Base-by-base conservation (phyloP, 2,888 invertebrate genomes). In the Dinocampus coccinellae region DNA sequence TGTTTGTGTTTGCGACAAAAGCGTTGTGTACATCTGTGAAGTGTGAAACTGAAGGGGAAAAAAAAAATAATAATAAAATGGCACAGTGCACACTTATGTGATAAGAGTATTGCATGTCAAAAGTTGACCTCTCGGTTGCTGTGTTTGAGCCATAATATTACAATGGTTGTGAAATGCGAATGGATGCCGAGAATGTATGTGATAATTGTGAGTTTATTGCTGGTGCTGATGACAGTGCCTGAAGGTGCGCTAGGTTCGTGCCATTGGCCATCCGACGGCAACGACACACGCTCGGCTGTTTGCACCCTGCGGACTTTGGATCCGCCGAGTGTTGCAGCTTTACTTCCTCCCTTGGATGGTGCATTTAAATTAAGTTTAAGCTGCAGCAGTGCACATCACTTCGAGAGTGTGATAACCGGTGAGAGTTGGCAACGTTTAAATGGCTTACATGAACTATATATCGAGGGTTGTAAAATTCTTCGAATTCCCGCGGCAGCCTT, bases 401-500 rank as follows among this genome's bases (percentile, higher is more conserved):
- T 93, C 83, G 95, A 95, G 89, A 95, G 95, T 89, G 91, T 92
- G 72, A 88, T 96, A 75, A 90, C 92, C 70, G 90, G 92, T 10
- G 92, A 92, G 77, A 92, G 92, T 78, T 94, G 95, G 87, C 91
- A 91, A 76, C 90, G 93, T 11, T 89, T 96, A 52, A 91, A 91
- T 81, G 92, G 93, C 79, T 90, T 97, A 52, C 92, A 92, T 78
- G 94, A 95, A 78, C 89, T 97, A 70, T 90, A 91, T 76, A 90
- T 97, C 81, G 92, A 91, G 81, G 92, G 93, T 80, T 96, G 96
- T 88, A 96, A 96, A 88, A 89, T 96, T 75, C 89, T 94, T 73
- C 91, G 92, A 73, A 88, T 96, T 78, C 93, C 94, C 34, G 90
- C 92, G 34, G 92, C 93, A 79, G 91, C 95, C 22, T 95, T 97